Percentiles rank a stretch among this genome's conserved stretches.
Conservation (phyloP, 37 sponge, comb jelly and placozoan species). For the Aplysina aerophoba region DNA sequence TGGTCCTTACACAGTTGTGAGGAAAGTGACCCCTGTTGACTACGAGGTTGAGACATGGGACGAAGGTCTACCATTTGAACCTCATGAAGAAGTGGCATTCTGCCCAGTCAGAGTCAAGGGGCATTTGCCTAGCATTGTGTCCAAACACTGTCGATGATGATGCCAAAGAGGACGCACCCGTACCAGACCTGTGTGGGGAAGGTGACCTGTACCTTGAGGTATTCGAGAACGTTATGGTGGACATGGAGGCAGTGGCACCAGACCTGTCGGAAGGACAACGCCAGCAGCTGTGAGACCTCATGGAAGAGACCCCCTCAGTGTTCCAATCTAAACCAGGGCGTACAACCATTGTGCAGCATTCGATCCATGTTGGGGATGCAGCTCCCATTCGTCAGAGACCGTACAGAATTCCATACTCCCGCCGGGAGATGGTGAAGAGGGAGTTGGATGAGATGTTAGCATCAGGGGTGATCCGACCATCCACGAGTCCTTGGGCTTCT, state of each 20-base stretch:
- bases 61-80: too few relatives aligned
- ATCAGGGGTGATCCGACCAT: conserved; percentile 4
- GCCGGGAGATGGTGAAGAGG: conserved; percentile 24
- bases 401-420: conserved; percentile 26
- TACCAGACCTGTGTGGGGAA: too few relatives aligned
- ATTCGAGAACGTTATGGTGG: too few relatives aligned
- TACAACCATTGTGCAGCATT: conserved; percentile 5
- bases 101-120: too few relatives aligned
- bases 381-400: conserved; percentile 29
- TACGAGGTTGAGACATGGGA: too few relatives aligned
- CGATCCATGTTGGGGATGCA: conserved; percentile 14
- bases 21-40: too few relatives aligned
- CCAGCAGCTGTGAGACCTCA: background rate
- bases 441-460: conserved; percentile 27
- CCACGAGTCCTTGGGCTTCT: conserved; percentile 33
- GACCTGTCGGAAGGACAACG: background rate
- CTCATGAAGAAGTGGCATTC: too few relatives aligned
- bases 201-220: too few relatives aligned
- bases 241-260: too few relatives aligned
- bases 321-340: background rate
- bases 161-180: too few relatives aligned
- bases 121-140: too few relatives aligned
- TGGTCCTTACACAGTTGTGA: background rate
- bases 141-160: too few relatives aligned
- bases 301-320: conserved; percentile 18